phyloP scores from a whole-genome alignment of 1,140 invertebrate species.

The Calosoma granatense region DNA sequence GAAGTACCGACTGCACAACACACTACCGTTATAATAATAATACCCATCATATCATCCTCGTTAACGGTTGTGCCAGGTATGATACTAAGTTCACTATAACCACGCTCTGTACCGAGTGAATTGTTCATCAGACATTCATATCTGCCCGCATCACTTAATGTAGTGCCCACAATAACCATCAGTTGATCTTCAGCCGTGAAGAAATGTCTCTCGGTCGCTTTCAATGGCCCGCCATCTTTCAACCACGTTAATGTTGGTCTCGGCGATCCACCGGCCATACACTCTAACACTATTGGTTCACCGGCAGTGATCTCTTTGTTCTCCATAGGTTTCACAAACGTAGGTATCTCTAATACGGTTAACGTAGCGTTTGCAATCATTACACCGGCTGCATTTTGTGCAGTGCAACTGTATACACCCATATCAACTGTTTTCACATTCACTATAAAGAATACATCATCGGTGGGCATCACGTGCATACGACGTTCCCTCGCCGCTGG shows the following conservation, averaged over 20 bases:
- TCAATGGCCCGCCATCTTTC: conserved; percentile 69
- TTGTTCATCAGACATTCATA: conserved; percentile 88
- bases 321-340: conserved; percentile 74
- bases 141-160: conserved; percentile 63
- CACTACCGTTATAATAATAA: conserved; percentile 81
- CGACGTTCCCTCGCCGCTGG: conserved; percentile 86
- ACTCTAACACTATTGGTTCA: conserved; percentile 75
- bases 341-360: conserved; percentile 75
- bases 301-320: conserved; percentile 70
- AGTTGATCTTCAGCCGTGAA: conserved; percentile 79
- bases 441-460: conserved; percentile 87
- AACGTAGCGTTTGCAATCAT: conserved; percentile 83
- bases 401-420: conserved; percentile 90
- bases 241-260: conserved; percentile 81
- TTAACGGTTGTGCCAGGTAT: conserved; percentile 41
- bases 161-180: conserved; percentile 74
- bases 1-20: conserved; percentile 84
- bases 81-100: conserved; percentile 41
- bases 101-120: conserved; percentile 57
- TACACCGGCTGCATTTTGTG: conserved; percentile 77
- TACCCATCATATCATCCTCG: conserved; percentile 65
- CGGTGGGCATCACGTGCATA: conserved; percentile 84
- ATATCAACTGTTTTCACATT: conserved; percentile 79
- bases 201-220: conserved; percentile 64
- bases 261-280: conserved; percentile 75